phyloP scores from a whole-genome alignment of 2,113 vertebrate species.

The Myotis lucifugus region DNA sequence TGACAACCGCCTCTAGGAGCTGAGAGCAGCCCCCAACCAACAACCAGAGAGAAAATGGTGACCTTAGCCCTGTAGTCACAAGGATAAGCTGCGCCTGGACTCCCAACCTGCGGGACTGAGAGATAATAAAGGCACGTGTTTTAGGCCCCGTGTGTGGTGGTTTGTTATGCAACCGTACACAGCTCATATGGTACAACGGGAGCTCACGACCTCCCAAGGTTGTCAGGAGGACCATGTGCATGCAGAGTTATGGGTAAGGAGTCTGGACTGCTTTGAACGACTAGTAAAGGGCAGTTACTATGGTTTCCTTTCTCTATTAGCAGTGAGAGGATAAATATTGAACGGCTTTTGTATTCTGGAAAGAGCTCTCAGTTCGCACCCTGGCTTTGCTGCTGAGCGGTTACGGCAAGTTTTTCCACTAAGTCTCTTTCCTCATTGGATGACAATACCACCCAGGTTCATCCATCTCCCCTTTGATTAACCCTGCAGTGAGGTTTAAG shows the following conservation, averaged over 20 bases:
- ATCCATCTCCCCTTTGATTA: background rate
- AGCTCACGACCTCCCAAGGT: background rate
- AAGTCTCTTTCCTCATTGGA: background rate
- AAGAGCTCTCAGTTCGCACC: background rate
- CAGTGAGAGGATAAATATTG: background rate
- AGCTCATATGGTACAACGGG: background rate
- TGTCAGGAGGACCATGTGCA: background rate
- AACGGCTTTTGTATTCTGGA: background rate
- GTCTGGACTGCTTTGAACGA: background rate
- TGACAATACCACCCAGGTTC: background rate
- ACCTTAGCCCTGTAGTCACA: background rate
- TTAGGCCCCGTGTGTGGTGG: background rate
- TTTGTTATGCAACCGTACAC: background rate
- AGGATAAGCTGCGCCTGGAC: background rate
- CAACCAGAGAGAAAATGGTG: background rate
- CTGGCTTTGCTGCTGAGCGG: background rate
- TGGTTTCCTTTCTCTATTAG: background rate
- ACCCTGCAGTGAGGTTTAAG: background rate
- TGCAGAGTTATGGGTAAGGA: background rate
- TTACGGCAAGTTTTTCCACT: no score
- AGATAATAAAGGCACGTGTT: background rate
- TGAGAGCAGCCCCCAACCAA: background rate
- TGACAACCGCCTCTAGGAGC: no score
- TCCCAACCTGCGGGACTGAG: background rate
- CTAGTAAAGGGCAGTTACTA: background rate